phyloP scores from a whole-genome alignment of 2,888 invertebrate species.

The Euclidia mi region DNA sequence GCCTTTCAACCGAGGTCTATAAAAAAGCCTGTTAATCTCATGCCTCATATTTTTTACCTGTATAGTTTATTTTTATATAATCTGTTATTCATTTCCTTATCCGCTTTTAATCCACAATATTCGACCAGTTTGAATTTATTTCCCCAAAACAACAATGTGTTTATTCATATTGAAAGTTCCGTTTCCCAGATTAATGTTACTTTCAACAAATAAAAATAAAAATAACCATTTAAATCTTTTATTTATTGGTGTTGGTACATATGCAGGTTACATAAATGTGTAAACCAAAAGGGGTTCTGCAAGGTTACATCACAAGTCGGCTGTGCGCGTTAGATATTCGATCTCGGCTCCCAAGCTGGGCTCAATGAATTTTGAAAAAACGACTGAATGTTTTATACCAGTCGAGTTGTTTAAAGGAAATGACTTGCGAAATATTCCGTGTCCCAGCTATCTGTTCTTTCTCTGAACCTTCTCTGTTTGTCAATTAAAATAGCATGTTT shows the following conservation, averaged over 20 bases:
- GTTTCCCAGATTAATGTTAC: too few species aligned
- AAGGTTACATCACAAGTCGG: conserved; percentile 45
- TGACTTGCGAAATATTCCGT: conserved; percentile 32
- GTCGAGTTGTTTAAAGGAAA: conserved; percentile 62
- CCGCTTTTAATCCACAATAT: too few species aligned
- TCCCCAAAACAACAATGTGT: too few species aligned
- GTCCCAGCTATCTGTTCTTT: conserved; percentile 14
- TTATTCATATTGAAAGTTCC: too few species aligned
- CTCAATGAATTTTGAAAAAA: conserved; percentile 64
- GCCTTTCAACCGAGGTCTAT: too few species aligned
- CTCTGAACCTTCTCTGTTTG: neutral
- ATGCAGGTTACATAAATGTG: neutral
- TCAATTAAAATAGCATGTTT: neutral
- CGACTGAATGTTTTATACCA: conserved; percentile 64
- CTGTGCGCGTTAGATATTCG: conserved; percentile 56
- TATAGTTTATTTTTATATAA: too few species aligned
- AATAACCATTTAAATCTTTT: too few species aligned
- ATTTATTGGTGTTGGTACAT: neutral
- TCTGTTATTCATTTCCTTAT: too few species aligned
- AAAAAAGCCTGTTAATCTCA: too few species aligned
- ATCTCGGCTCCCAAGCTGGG: conserved; percentile 55
- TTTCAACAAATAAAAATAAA: too few species aligned
- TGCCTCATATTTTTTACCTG: too few species aligned
- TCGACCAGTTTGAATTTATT: too few species aligned
- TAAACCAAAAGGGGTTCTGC: conserved; percentile 30